Evolutionary conservation across 2,888 invertebrate species (phyloP).

Genomic region (Bombyx huttoni): DNA sequence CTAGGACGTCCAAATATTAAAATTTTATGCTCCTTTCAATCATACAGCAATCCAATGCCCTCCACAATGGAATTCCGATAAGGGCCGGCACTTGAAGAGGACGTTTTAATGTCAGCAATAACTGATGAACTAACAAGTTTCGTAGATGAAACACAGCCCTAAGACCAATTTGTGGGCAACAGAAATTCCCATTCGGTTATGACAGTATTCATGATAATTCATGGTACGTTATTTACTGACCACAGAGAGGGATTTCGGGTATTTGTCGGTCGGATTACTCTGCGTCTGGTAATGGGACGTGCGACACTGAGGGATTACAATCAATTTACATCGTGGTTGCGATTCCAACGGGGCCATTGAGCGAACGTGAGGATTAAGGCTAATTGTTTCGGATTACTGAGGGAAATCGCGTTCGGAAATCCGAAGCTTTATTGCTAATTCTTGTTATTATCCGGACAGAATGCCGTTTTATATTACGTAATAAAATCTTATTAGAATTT

Average conservation of each 20-base stretch:
- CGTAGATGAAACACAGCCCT: constrained; percentile 4
- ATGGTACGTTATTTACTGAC: constrained; percentile 37
- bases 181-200: constrained; percentile 12
- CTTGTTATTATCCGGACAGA: not conserved
- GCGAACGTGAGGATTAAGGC: not conserved
- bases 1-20: too few species aligned
- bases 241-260: constrained; percentile 30
- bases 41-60: too few species aligned
- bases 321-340: constrained; percentile 26
- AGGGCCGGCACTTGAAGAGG: too few species aligned
- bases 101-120: too few species aligned
- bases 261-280: constrained; percentile 37
- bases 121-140: not conserved
- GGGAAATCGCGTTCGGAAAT: not conserved
- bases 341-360: constrained; percentile 10
- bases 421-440: not conserved
- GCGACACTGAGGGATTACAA: constrained; percentile 22
- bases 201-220: constrained; percentile 21
- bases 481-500: not conserved
- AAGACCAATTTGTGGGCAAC: constrained; percentile 2
- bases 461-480: not conserved
- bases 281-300: constrained; percentile 13
- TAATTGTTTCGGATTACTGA: not conserved
- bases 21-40: too few species aligned
- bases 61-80: too few species aligned